Conservation (phyloP, 1,140 invertebrate genomes). For the Phymorhynchus buccinoides region DNA sequence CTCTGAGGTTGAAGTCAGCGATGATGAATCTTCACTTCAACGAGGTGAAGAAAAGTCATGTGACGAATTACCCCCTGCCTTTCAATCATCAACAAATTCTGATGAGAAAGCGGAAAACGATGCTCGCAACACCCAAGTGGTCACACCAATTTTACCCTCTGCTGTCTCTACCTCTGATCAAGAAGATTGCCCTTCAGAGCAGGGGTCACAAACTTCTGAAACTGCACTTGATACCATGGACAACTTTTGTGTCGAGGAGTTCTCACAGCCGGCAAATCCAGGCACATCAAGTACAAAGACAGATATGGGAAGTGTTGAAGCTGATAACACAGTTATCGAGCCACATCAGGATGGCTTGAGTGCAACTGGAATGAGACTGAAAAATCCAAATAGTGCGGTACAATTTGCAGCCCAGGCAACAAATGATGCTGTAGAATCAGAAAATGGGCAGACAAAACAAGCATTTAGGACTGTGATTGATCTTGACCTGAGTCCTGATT, state of each 20-base stretch:
- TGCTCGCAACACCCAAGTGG: not conserved
- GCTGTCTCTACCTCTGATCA: not conserved
- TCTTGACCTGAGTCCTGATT: slow-evolving; percentile 44
- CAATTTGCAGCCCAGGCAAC: not conserved
- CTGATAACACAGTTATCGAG: not conserved
- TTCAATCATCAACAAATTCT: not conserved
- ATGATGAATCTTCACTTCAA: not conserved
- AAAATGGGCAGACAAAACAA: not conserved
- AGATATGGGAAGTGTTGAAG: not conserved
- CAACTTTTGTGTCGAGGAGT: not conserved
- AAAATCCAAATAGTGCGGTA: not conserved
- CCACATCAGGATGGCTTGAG: not conserved
- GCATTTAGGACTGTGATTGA: slow-evolving; percentile 33
- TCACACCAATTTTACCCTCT: not conserved
- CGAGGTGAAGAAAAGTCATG: not conserved
- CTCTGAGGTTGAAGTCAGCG: slow-evolving; percentile 5
- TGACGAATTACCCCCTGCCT: not conserved
- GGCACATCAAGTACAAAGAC: not conserved
- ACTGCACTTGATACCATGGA: not conserved
- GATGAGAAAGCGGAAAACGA: not conserved
- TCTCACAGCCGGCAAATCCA: not conserved
- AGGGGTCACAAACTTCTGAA: not conserved
- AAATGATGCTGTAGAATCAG: not conserved
- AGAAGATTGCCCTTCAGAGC: not conserved
- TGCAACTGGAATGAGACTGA: not conserved